Conservation (phyloP, 2,113 vertebrate genomes). For the Brachyhypopomus gauderio region DNA sequence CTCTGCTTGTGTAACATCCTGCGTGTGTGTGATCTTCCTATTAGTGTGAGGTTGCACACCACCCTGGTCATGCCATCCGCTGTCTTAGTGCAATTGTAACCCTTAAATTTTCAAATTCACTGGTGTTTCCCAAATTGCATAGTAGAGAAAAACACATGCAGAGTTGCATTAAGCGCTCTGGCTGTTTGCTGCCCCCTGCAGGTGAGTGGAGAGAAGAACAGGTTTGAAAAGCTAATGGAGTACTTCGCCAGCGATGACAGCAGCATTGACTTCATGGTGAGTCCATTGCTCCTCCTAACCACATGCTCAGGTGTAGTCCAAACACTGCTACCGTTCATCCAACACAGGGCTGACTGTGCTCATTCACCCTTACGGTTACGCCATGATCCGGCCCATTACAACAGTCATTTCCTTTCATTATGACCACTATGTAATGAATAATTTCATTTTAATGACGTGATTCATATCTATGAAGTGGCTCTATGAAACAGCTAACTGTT, state of each 20-base stretch:
- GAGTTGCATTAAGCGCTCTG: neutral
- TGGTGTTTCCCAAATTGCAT: too few species aligned
- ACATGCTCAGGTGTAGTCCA: neutral
- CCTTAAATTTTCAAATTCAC: too few species aligned
- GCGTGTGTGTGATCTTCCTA: too few species aligned
- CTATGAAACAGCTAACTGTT: too few species aligned
- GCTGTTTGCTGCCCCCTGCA: constrained; percentile 6
- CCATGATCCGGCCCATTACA: neutral
- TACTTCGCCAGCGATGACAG: constrained; percentile 90
- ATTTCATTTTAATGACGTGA: neutral
- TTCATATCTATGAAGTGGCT: too few species aligned
- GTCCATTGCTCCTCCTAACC: neutral
- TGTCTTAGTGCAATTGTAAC: too few species aligned
- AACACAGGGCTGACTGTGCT: too few species aligned
- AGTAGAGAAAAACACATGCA: too few species aligned
- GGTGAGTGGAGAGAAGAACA: constrained; percentile 84
- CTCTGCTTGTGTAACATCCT: constrained; percentile 4
- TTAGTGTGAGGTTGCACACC: too few species aligned
- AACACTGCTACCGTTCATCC: neutral
- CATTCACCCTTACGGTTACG: too few species aligned
- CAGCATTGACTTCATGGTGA: constrained; percentile 97
- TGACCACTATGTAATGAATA: neutral
- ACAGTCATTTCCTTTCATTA: neutral
- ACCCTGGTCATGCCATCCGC: too few species aligned
- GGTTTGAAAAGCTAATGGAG: constrained; percentile 91